Conservation (phyloP, 1,140 invertebrate genomes). For the Diplogasteroides magnus region DNA sequence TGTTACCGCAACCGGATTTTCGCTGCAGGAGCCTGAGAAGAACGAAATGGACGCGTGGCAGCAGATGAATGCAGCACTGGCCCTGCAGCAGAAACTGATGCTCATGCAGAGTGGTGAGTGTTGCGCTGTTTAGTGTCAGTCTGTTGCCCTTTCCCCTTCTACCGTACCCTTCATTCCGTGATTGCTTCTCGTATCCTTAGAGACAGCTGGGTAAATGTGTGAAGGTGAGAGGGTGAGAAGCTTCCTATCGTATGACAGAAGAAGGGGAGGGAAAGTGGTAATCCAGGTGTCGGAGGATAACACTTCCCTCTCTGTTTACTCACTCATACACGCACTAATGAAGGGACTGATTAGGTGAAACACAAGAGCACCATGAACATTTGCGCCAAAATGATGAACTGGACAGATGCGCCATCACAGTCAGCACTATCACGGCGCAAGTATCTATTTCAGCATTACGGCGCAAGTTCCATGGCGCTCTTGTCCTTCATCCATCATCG, state of each 20-base stretch:
- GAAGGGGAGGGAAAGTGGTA: not conserved
- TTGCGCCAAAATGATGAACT: no score
- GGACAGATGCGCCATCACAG: not conserved
- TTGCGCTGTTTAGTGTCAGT: conserved; percentile 1
- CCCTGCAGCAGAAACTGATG: conserved; percentile 30
- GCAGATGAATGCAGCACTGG: conserved; percentile 22
- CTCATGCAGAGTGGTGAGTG: conserved; percentile 31
- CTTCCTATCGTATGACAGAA: not conserved
- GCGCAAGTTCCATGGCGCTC: no score
- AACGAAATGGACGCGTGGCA: conserved; percentile 11
- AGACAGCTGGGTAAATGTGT: not conserved
- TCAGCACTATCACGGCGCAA: not conserved
- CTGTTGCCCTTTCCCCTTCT: conserved; percentile 6
- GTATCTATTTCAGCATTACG: not conserved
- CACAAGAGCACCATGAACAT: no score
- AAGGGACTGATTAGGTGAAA: no score
- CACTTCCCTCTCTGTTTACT: no score
- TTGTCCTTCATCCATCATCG: no score
- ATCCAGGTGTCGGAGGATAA: no score
- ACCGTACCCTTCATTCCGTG: not conserved
- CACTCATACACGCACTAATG: no score
- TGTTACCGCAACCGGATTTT: conserved; percentile 1
- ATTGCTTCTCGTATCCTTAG: conserved; percentile 2
- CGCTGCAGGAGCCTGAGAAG: conserved; percentile 8
- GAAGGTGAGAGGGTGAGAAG: not conserved